These are phyloP conservation scores for Philonicus albiceps DNA, from an alignment of 2,888 invertebrate genomes.

Conservation along the genomic window DNA sequence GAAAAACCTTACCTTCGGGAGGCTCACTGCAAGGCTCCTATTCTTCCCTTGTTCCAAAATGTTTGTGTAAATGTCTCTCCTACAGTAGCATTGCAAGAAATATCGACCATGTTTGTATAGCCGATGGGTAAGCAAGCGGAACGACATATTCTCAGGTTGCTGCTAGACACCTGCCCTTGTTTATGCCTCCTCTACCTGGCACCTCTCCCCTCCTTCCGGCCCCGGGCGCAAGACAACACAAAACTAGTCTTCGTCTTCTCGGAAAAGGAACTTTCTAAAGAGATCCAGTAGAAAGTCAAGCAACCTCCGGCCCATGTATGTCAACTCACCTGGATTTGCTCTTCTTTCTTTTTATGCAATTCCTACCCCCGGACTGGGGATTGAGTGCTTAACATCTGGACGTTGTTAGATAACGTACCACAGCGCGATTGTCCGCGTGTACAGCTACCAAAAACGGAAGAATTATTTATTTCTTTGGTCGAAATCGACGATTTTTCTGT, in stretches of 20 bases:
- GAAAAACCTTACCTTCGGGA: constrained; percentile 54
- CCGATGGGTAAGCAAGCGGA: constrained; percentile 66
- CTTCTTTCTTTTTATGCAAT: not conserved
- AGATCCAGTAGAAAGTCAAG: not conserved
- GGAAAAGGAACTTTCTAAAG: not conserved
- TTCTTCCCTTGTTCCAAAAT: constrained; percentile 63
- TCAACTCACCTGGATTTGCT: not conserved
- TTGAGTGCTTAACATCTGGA: not conserved
- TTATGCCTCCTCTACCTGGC: not conserved
- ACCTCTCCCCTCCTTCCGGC: not conserved
- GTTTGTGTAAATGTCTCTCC: constrained; percentile 65
- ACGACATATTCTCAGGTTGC: constrained; percentile 64
- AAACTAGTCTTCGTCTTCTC: not conserved
- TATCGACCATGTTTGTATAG: constrained; percentile 70
- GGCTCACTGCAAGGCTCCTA: constrained; percentile 56
- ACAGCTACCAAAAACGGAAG: not conserved
- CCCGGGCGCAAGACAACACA: not conserved
- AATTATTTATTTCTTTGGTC: not conserved
- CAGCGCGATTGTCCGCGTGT: not conserved
- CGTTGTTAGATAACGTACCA: not conserved
- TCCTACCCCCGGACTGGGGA: constrained; percentile 9
- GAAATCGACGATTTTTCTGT: not conserved
- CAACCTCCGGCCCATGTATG: not conserved
- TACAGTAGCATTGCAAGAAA: constrained; percentile 65
- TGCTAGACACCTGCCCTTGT: not conserved